Percentiles rank a stretch among this genome's conserved stretches.
Conservation (phyloP, 2,888 invertebrate species). For the Napeogenes inachia region DNA sequence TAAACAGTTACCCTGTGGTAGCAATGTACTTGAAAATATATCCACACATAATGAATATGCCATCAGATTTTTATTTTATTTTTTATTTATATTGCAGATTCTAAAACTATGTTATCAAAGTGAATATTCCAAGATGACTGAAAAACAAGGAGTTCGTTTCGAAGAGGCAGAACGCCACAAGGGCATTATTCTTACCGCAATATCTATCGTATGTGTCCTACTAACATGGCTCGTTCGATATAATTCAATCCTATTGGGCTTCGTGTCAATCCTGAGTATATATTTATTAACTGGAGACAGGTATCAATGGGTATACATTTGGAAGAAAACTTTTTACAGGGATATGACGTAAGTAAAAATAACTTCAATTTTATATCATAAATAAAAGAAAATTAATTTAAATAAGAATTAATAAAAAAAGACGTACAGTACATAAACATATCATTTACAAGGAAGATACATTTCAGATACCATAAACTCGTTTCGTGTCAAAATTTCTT, state of each 20-base stretch:
- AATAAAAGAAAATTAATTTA: too few relatives aligned
- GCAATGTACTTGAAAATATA: not conserved
- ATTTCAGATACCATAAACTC: too few relatives aligned
- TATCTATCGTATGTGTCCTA: constrained; percentile 40
- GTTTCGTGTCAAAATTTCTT: too few relatives aligned
- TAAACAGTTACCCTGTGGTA: too few relatives aligned
- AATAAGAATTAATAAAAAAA: too few relatives aligned
- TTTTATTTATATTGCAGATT: constrained; percentile 29
- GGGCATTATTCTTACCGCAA: constrained; percentile 45
- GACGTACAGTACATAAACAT: too few relatives aligned
- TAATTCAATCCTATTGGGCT: constrained; percentile 42
- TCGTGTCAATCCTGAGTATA: constrained; percentile 44
- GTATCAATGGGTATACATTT: constrained; percentile 72
- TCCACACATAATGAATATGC: not conserved
- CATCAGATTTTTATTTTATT: not conserved
- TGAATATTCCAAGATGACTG: constrained; percentile 63
- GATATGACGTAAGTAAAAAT: constrained; percentile 59
- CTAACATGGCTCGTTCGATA: constrained; percentile 50
- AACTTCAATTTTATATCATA: too few relatives aligned
- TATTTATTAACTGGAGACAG: constrained; percentile 66
- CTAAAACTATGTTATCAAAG: constrained; percentile 37
- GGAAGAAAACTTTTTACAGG: constrained; percentile 61
- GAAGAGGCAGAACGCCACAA: constrained; percentile 63
- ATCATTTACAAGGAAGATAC: too few relatives aligned
- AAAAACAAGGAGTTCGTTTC: constrained; percentile 60